Evolutionary conservation across 2,888 invertebrate species (phyloP).

Genomic region (Lapara coniferarum): DNA sequence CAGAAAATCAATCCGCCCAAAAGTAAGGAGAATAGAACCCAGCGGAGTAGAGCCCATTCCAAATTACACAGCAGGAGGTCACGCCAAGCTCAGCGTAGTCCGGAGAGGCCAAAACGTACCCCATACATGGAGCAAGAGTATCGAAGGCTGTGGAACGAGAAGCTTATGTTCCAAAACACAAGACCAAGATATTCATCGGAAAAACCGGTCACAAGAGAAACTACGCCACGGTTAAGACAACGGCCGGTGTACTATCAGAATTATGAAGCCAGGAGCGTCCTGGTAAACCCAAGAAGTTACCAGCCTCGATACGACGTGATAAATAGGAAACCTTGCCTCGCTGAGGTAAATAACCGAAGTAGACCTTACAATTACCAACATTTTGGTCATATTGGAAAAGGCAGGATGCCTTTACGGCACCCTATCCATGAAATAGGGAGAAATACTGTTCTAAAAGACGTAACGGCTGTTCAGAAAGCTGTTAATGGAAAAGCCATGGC

Average conservation of each 20-base stretch:
- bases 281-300: constrained; percentile 34
- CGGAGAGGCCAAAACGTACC: constrained; percentile 38
- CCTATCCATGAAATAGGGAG: not conserved
- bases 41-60: constrained; percentile 42
- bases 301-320: not conserved
- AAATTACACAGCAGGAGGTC: constrained; percentile 41
- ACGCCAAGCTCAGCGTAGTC: constrained; percentile 34
- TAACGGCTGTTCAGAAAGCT: not conserved
- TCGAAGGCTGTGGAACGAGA: constrained; percentile 62
- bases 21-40: constrained; percentile 22
- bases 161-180: constrained; percentile 50
- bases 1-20: constrained; percentile 42
- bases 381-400: not conserved
- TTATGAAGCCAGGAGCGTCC: constrained; percentile 55
- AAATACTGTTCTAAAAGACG: not conserved
- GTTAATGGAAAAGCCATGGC: constrained; percentile 24
- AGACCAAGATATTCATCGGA: constrained; percentile 43
- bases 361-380: not conserved
- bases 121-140: constrained; percentile 69
- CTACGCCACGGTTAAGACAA: constrained; percentile 22
- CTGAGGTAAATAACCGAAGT: not conserved
- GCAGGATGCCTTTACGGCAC: not conserved
- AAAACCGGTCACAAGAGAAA: constrained; percentile 35
- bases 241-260: constrained; percentile 44
- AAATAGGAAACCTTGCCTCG: constrained; percentile 5